Evolutionary conservation across 2,113 vertebrate species (phyloP).

Genomic region (Sturnira hondurensis): DNA sequence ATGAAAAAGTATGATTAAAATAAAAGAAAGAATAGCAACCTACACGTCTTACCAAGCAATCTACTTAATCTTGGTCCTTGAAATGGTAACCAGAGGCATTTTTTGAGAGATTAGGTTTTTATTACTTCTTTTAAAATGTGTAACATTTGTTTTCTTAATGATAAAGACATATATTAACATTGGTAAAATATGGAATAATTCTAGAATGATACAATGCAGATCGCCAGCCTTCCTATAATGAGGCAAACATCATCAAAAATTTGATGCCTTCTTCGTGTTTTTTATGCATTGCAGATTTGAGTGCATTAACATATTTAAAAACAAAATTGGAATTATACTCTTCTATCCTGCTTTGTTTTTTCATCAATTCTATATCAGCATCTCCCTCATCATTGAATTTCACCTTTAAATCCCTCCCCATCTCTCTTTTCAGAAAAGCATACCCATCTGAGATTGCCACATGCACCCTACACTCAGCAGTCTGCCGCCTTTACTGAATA

Average conservation of each 20-base stretch:
- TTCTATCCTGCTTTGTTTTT: background rate
- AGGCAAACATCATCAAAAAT: slow-evolving; percentile 41
- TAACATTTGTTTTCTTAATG: background rate
- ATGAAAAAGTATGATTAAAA: slow-evolving; percentile 10
- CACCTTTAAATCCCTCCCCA: background rate
- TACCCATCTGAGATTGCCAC: background rate
- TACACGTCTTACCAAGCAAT: background rate
- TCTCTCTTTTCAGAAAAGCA: background rate
- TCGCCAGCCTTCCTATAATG: background rate
- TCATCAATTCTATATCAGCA: background rate
- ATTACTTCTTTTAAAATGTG: background rate
- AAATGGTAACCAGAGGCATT: background rate
- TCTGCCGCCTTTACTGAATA: background rate
- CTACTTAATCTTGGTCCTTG: slow-evolving; percentile 7
- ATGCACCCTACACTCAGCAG: background rate
- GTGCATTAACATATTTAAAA: slow-evolving; percentile 19
- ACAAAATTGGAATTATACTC: background rate
- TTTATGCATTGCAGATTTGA: background rate
- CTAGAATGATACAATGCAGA: background rate
- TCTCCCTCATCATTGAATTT: background rate
- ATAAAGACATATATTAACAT: background rate
- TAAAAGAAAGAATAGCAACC: slow-evolving; percentile 18
- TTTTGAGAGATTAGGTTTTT: background rate
- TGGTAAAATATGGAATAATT: background rate
- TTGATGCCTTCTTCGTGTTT: background rate